Evolutionary conservation across 2,888 invertebrate species (phyloP).

Genomic region (Trissolcus brochymenae): DNA sequence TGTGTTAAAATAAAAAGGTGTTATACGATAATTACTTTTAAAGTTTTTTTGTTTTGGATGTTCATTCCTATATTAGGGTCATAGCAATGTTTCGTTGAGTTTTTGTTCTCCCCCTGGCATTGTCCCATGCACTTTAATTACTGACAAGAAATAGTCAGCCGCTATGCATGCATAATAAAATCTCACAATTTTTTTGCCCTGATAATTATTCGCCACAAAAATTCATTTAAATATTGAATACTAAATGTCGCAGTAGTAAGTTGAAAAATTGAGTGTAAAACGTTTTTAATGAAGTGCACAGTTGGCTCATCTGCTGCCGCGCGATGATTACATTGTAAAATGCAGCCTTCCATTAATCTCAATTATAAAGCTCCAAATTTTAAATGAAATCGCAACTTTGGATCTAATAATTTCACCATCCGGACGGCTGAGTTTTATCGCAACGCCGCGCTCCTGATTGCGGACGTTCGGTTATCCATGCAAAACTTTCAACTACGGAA

Average conservation of each 20-base stretch:
- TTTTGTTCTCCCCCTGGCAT: conserved; percentile 15
- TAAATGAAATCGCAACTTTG: too few relatives aligned
- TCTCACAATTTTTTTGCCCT: conserved; percentile 7
- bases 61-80: conserved; percentile 3
- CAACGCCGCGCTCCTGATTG: neutral
- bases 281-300: neutral
- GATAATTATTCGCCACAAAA: conserved; percentile 20
- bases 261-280: conserved; percentile 3
- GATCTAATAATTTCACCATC: too few relatives aligned
- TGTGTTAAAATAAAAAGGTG: too few relatives aligned
- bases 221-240: conserved; percentile 30
- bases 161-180: conserved; percentile 25
- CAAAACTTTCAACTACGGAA: conserved; percentile 8
- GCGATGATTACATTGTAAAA: too few relatives aligned
- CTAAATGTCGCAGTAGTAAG: too few relatives aligned
- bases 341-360: too few relatives aligned
- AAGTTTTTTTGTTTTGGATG: neutral
- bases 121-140: conserved; percentile 19
- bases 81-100: neutral
- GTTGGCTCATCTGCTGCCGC: too few relatives aligned
- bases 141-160: conserved; percentile 10
- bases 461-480: neutral
- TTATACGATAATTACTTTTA: conserved; percentile 7
- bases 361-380: too few relatives aligned
- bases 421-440: conserved; percentile 1